These are phyloP conservation scores for Xestia ashworthii DNA, from an alignment of 2,888 invertebrate species.

Conservation along the genomic window DNA sequence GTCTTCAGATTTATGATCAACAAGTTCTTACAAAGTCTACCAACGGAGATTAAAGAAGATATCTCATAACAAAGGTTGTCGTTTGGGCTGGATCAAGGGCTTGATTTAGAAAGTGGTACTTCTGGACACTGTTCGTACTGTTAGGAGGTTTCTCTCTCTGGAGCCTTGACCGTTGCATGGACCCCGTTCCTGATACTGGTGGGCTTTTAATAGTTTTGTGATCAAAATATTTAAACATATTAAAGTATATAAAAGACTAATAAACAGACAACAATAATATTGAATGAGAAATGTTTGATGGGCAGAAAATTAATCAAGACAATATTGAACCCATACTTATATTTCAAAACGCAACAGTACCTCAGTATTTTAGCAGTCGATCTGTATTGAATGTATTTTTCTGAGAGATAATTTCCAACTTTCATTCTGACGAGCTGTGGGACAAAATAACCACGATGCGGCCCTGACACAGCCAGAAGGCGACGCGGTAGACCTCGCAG, in stretches of 20 bases:
- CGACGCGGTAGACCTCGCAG: neutral
- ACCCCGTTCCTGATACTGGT: neutral
- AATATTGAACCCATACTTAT: neutral
- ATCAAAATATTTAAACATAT: too few species aligned
- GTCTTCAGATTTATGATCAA: conserved; percentile 5
- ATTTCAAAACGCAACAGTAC: neutral
- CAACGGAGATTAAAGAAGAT: neutral
- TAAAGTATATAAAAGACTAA: too few species aligned
- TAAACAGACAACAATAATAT: too few species aligned
- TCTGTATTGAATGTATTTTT: neutral
- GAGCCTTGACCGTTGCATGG: neutral
- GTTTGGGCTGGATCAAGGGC: neutral
- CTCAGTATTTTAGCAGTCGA: too few species aligned
- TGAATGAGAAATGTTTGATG: too few species aligned
- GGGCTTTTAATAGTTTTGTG: too few species aligned
- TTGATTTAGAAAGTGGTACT: neutral
- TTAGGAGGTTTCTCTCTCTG: neutral
- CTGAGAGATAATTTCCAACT: too few species aligned
- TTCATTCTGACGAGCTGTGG: neutral
- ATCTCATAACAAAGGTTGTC: neutral
- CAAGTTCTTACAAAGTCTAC: neutral
- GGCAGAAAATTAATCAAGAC: neutral
- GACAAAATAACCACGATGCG: too few species aligned
- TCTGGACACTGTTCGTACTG: neutral
- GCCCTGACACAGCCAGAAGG: neutral